These are phyloP conservation scores for Acanthosepion pharaonis DNA, from an alignment of 2,888 invertebrate genomes.

Conservation along the genomic window DNA sequence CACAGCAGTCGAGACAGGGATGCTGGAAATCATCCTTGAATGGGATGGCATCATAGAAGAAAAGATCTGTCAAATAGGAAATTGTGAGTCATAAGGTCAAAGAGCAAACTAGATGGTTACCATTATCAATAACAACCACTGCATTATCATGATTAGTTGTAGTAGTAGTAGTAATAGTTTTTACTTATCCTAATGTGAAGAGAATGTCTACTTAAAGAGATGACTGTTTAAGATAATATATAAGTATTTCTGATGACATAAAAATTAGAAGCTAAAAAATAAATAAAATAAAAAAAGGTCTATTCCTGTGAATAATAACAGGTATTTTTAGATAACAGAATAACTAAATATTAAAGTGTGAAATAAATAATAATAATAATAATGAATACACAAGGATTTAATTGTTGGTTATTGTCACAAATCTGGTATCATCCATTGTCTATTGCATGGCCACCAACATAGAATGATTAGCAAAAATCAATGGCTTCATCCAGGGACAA, in stretches of 20 bases:
- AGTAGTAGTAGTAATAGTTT: neutral
- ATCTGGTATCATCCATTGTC: neutral
- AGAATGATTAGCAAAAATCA: too few species aligned
- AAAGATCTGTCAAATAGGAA: neutral
- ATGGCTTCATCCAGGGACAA: too few species aligned
- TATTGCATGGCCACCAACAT: too few species aligned
- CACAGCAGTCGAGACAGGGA: too few species aligned
- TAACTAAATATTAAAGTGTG: too few species aligned
- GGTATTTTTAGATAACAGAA: too few species aligned
- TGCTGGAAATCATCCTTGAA: neutral
- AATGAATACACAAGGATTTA: neutral
- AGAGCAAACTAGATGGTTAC: neutral
- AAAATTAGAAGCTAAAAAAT: too few species aligned
- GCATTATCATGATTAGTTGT: neutral
- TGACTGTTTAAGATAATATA: neutral
- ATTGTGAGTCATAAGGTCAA: conserved; percentile 17
- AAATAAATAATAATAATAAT: too few species aligned
- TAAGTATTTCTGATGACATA: too few species aligned
- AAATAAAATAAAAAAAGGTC: too few species aligned
- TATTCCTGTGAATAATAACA: too few species aligned
- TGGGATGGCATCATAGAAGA: neutral
- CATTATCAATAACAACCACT: neutral
- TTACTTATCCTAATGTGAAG: neutral
- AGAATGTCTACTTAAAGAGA: neutral
- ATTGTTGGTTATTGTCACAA: neutral